Evolutionary conservation across 2,888 invertebrate species (phyloP), one percentile per base, ranked within the genome.

Genomic region (Brachypterus glaber): DNA sequence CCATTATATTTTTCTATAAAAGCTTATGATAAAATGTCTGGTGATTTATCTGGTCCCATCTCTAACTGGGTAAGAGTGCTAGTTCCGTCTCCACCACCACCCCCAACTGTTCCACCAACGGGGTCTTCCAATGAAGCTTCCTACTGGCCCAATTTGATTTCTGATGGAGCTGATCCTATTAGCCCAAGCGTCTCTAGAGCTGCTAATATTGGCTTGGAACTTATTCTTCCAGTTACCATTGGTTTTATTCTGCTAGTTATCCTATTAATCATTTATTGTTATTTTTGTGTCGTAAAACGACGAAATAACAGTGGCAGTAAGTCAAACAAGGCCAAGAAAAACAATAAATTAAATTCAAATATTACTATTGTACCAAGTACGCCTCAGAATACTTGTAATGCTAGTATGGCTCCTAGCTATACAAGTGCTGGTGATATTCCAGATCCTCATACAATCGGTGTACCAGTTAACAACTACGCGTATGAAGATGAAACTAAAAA

Each of bases 11-110:
- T 75, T 41, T 72, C 73, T 3, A 56, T 76, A 2, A 63, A 70
- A 18, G 69, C 73, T 1, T 69, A 63, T 46, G 64, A 69, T 2
- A 66, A 64, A 39, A 49, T 62, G 18, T 60, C 60, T 1, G 51
- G 59, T 1, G 52, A 55, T 18, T 37, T 50, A 35, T 54, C 67
- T 1, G 69, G 71, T 4, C 67, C 69, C 1, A 52, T 69, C 17
- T 74, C 74, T 2, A 76, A 76, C 52, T 70, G 70, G 58, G 71
- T 73, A 2, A 55, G 69, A 12, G 67, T 73, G 3, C 60, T 66
- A 39, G 66, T 76, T 1, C 68, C 70, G 1, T 64, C 67, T 3
- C 70, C 72, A 1, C 69, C 69, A 14, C 69, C 69, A 15, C 69
- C 69, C 11, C 65, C 70, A n/a, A 70, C 70, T 0, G 60, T 64